phyloP scores from a whole-genome alignment of 2,113 vertebrate species.

The Indri indri region DNA sequence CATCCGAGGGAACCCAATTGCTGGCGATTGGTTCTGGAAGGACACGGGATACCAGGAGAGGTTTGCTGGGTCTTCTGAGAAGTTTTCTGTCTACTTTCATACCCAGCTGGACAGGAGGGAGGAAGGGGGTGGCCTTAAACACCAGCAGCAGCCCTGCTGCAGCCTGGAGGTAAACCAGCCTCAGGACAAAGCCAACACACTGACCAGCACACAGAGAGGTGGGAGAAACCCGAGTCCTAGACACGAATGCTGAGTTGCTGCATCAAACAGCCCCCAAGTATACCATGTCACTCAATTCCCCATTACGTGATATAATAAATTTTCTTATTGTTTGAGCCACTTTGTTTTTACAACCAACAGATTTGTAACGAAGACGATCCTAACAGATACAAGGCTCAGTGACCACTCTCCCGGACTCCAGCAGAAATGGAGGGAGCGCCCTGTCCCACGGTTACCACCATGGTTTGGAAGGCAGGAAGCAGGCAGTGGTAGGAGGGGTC shows the following conservation, averaged over 20 bases:
- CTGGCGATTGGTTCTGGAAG: neutral
- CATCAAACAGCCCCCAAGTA: neutral
- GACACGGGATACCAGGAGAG: neutral
- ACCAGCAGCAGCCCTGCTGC: neutral
- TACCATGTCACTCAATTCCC: neutral
- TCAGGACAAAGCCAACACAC: neutral
- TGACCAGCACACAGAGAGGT: neutral
- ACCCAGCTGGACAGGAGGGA: neutral
- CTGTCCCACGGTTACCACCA: neutral
- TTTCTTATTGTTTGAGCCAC: neutral
- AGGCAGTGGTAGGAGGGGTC: neutral
- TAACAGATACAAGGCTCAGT: neutral
- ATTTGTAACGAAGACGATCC: neutral
- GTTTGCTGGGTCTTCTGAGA: neutral
- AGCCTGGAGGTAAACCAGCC: neutral
- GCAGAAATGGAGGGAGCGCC: neutral
- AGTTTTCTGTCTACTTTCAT: neutral
- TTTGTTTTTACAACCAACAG: neutral
- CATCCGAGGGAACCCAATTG: neutral
- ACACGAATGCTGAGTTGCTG: neutral
- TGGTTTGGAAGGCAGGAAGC: neutral
- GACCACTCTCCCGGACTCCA: neutral
- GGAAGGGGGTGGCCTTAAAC: neutral
- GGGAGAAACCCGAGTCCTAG: neutral
- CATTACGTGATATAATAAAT: neutral